Evolutionary conservation across 2,113 vertebrate species (phyloP), one percentile per base, ranked within the genome.

Genomic region (Tricholaema leucomelas): DNA sequence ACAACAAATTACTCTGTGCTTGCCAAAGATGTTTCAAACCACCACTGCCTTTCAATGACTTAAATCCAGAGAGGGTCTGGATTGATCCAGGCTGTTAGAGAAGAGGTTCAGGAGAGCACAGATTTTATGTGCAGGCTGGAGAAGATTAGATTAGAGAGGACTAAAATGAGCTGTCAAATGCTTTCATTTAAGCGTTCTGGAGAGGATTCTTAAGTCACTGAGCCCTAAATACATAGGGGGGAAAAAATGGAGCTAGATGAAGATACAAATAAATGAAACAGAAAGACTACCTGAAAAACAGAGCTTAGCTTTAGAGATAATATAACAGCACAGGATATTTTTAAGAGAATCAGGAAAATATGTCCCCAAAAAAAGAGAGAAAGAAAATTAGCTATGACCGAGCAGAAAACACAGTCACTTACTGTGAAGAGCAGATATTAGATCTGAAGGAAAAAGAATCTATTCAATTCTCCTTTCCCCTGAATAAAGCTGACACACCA

Each of bases 101-200:
- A 79, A 19, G 44, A 71, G 40, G 27, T 36, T 10, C 1, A 2
- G 35, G 63, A 40, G 3, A 73, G 25, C 61, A 71, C 19, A 31
- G 28, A 3, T 8, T 46, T 70, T 76, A 16, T 12, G 33, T n/a
- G n/a, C 40, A 66, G 71, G 23, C 15, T 70, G 78, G 36, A 63
- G 55, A 50, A 52, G 52, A 71, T 91, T 70, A 30, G 25, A 70
- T 82, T 17, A 23, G 81, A 88, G 72, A 56, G 30, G 31, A 30
- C 36, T 38, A 54, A 91, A 93, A 93, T 55, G 81, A 94, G 67
- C 78, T 92, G 88, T 93, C 92, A 90, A 27, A 84, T 30, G 59
- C 44, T 58, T 84, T 59, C 31, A 15, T 56, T 61, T 31, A 54
- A 66, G 23, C 21, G 36, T 27, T 74, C 74, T 91, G 81, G 36